A percentile compares a stretch with the other conserved stretches of the same genome.
Conservation (phyloP, 2,888 invertebrate genomes). For the Uloborus plumipes region DNA sequence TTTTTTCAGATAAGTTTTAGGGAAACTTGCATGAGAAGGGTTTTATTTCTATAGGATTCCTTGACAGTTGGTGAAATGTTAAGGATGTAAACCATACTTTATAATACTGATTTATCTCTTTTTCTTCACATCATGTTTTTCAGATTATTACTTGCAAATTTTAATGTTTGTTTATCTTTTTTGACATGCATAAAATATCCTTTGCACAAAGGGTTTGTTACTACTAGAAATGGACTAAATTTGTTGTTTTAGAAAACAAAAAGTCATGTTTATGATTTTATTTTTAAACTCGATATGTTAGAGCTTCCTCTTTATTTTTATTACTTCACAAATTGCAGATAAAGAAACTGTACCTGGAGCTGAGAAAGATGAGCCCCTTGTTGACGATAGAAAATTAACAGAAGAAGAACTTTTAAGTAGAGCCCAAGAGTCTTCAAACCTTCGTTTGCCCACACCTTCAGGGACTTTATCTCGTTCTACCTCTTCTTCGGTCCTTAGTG, state of each 20-base stretch:
- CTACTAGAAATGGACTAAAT: background rate
- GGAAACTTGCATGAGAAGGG: too few relatives aligned
- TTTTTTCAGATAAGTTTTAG: too few relatives aligned
- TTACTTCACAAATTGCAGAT: background rate
- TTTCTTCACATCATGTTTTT: too few relatives aligned
- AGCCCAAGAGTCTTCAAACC: constrained; percentile 67
- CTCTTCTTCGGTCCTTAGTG: constrained; percentile 61
- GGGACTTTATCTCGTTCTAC: constrained; percentile 64
- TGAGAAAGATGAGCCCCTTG: constrained; percentile 56
- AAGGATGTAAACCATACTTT: too few relatives aligned
- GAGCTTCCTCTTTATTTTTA: background rate
- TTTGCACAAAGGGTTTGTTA: too few relatives aligned
- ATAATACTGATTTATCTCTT: too few relatives aligned
- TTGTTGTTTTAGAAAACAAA: background rate
- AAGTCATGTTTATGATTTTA: background rate
- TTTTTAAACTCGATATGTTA: background rate
- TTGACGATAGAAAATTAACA: constrained; percentile 68
- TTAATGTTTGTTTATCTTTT: too few relatives aligned
- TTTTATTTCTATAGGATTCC: too few relatives aligned
- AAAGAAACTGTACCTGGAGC: constrained; percentile 1
- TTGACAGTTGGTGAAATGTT: too few relatives aligned
- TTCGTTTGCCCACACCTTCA: constrained; percentile 67
- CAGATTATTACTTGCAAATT: too few relatives aligned
- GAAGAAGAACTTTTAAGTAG: constrained; percentile 68
- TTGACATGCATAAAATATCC: too few relatives aligned